Evolutionary conservation across 2,113 vertebrate genomes (phyloP).

Genomic region (Peromyscus californicus): DNA sequence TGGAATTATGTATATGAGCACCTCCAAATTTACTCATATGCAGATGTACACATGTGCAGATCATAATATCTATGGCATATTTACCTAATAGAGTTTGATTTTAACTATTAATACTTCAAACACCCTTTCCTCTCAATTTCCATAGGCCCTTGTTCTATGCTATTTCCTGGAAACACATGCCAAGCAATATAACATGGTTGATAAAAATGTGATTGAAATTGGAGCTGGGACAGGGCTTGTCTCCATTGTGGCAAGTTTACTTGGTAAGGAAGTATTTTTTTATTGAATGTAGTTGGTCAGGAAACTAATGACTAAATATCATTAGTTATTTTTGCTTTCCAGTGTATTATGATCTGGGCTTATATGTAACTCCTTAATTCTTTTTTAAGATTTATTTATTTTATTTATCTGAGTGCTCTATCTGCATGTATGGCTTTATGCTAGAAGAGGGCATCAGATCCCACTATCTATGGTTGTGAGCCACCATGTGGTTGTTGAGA

Average conservation of each 20-base stretch:
- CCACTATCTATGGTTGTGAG: background rate
- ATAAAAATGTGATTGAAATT: conserved; percentile 97
- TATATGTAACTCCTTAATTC: background rate
- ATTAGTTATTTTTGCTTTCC: background rate
- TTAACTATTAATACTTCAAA: conserved; percentile 55
- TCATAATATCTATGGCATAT: background rate
- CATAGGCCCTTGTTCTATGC: conserved; percentile 95
- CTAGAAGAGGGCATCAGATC: background rate
- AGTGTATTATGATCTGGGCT: background rate
- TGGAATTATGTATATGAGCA: background rate
- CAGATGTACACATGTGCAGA: background rate
- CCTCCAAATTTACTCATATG: background rate
- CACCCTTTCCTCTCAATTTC: conserved; percentile 46
- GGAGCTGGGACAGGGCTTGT: conserved; percentile 97
- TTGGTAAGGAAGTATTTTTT: conserved; percentile 89
- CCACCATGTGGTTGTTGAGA: background rate
- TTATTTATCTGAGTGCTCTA: background rate
- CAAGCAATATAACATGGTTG: conserved; percentile 90
- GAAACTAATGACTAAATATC: conserved; percentile 8
- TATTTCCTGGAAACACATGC: conserved; percentile 95
- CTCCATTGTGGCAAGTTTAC: conserved; percentile 93
- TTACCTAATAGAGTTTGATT: background rate
- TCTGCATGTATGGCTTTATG: background rate
- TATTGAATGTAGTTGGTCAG: conserved; percentile 8
- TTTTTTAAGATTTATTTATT: background rate